phyloP scores from a whole-genome alignment of 2,888 invertebrate species.

The Tetragonula carbonaria region DNA sequence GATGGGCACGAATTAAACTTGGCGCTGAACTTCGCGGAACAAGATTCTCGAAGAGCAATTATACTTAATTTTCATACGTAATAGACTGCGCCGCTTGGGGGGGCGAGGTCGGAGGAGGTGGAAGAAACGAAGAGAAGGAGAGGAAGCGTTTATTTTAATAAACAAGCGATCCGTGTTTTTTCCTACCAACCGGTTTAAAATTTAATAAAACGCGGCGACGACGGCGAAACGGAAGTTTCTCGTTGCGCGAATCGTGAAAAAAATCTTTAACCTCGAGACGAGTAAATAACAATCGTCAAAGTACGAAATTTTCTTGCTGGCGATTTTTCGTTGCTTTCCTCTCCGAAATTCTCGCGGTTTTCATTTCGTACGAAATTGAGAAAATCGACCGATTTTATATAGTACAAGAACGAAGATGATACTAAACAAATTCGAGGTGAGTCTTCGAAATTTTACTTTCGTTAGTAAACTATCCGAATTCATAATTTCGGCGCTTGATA shows the following conservation, averaged over 20 bases:
- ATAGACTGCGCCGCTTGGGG: neutral
- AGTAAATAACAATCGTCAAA: neutral
- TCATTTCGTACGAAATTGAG: too few relatives aligned
- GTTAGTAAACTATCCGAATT: neutral
- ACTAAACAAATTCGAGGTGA: too few relatives aligned
- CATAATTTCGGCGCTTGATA: neutral
- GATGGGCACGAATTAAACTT: slow-evolving; percentile 33
- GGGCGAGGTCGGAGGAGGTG: neutral
- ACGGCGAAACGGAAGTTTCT: neutral
- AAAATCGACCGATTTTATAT: too few relatives aligned
- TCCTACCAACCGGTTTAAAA: neutral
- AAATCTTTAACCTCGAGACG: neutral
- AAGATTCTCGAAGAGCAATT: slow-evolving; percentile 16
- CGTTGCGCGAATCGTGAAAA: neutral
- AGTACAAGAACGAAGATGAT: too few relatives aligned
- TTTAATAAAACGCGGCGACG: neutral
- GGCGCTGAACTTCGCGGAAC: slow-evolving; percentile 22
- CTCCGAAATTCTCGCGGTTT: too few relatives aligned
- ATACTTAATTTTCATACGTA: slow-evolving; percentile 19
- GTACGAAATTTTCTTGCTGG: neutral
- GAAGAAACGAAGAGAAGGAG: neutral
- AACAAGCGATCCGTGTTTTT: neutral
- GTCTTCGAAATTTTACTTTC: too few relatives aligned
- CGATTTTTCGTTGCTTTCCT: neutral
- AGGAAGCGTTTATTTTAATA: neutral